A percentile compares a stretch with the other conserved stretches of the same genome.
Evolutionary conservation across 1,140 invertebrate species (phyloP).

Genomic region (Drosophila sulfurigaster): DNA sequence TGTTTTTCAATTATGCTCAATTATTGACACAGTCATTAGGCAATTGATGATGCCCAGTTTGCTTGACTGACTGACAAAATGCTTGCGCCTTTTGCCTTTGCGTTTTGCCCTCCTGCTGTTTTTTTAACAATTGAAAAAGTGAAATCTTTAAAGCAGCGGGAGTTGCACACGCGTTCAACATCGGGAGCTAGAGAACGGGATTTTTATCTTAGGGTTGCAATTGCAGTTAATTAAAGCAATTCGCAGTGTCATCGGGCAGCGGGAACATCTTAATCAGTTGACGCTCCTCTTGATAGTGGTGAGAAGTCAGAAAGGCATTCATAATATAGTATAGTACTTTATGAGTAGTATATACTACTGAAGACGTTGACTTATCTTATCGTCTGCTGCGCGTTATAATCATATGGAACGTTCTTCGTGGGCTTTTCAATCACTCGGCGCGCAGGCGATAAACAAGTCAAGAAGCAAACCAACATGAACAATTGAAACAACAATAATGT

Average conservation of each 20-base stretch:
- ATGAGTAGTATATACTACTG: background rate
- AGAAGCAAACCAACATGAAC: constrained; percentile 40
- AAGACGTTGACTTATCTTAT: constrained; percentile 61
- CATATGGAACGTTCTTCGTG: constrained; percentile 35
- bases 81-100: constrained; percentile 2
- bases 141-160: constrained; percentile 53
- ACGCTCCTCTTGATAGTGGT: constrained; percentile 8
- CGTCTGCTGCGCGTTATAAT: constrained; percentile 24
- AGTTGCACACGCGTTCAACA: constrained; percentile 40
- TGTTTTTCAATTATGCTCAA: constrained; percentile 78
- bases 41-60: constrained; percentile 37
- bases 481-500: constrained; percentile 43
- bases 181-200: constrained; percentile 4
- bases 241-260: constrained; percentile 44
- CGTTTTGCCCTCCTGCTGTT: constrained; percentile 18
- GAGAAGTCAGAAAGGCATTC: constrained; percentile 9
- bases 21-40: constrained; percentile 75
- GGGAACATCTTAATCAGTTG: constrained; percentile 42
- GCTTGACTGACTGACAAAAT: constrained; percentile 36
- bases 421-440: constrained; percentile 53
- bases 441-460: constrained; percentile 61
- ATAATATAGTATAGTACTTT: background rate
- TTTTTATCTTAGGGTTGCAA: constrained; percentile 57
- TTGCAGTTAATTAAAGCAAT: constrained; percentile 74
- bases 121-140: constrained; percentile 50